These are phyloP conservation scores for Dolichotis patagonum DNA, from an alignment of 2,113 vertebrate species.

Conservation along the genomic window DNA sequence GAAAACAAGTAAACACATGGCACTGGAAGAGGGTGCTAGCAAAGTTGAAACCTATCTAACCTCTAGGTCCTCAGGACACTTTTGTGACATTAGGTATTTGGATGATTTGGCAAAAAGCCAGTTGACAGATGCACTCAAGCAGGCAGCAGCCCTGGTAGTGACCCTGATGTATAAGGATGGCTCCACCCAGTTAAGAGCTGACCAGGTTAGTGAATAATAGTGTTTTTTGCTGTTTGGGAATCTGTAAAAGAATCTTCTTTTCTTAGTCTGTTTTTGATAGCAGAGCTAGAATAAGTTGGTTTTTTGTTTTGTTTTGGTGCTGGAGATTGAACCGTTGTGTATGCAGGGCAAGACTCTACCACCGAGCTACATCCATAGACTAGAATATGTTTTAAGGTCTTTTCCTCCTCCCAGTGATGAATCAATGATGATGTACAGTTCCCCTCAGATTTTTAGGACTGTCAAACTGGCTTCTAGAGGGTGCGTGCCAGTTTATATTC, in stretches of 20 bases:
- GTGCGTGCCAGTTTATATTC: background rate
- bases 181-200: slow-evolving; percentile 89
- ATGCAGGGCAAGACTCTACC: background rate
- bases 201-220: slow-evolving; percentile 86
- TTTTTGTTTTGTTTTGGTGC: background rate
- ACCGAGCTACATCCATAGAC: background rate
- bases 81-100: slow-evolving; percentile 86
- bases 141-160: slow-evolving; percentile 86
- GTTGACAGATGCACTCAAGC: slow-evolving; percentile 81
- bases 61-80: slow-evolving; percentile 69
- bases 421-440: background rate
- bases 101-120: slow-evolving; percentile 83
- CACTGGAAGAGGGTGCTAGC: background rate
- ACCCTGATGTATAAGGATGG: slow-evolving; percentile 92
- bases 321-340: background rate
- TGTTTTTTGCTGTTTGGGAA: background rate
- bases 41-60: background rate
- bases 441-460: background rate
- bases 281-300: background rate
- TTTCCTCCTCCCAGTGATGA: background rate
- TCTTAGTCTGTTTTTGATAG: background rate
- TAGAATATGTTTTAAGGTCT: background rate
- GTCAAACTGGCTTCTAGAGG: background rate
- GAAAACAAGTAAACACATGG: slow-evolving; percentile 45
- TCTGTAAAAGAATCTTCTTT: background rate